These are phyloP conservation scores for Ferdinandea cuprea DNA, from an alignment of 2,888 invertebrate genomes.

Conservation along the genomic window DNA sequence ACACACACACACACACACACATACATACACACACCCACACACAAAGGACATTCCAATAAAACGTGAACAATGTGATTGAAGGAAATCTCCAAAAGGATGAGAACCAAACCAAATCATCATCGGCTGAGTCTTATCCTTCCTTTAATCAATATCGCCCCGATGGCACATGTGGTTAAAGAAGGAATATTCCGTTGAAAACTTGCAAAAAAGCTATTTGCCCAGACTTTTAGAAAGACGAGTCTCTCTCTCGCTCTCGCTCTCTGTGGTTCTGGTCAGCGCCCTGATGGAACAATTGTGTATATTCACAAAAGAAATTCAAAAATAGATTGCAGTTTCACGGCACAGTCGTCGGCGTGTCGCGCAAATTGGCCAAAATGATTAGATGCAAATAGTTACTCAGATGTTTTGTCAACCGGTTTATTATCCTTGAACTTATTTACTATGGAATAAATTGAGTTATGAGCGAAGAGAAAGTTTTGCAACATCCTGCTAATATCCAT, in stretches of 20 bases:
- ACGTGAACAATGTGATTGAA: slow-evolving; percentile 49
- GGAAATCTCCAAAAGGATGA: slow-evolving; percentile 52
- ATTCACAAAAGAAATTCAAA: slow-evolving; percentile 13
- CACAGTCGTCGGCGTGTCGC: neutral
- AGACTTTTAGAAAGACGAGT: no score
- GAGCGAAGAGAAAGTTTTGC: slow-evolving; percentile 6
- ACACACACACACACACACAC: no score
- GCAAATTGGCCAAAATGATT: slow-evolving; percentile 37
- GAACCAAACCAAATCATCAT: slow-evolving; percentile 59
- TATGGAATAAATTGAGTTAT: slow-evolving; percentile 45
- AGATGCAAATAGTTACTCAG: slow-evolving; percentile 50
- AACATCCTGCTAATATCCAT: slow-evolving; percentile 61
- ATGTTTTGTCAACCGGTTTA: slow-evolving; percentile 5
- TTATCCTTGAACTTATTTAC: slow-evolving; percentile 46
- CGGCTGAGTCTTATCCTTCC: slow-evolving; percentile 44
- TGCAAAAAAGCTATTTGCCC: slow-evolving; percentile 13
- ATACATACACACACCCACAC: no score
- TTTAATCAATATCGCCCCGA: slow-evolving; percentile 66
- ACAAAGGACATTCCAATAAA: slow-evolving; percentile 62
- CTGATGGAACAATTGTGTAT: slow-evolving; percentile 11
- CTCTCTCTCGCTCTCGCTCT: no score
- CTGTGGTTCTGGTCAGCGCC: slow-evolving; percentile 3
- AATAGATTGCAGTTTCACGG: slow-evolving; percentile 5
- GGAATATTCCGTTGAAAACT: slow-evolving; percentile 38
- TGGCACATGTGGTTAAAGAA: slow-evolving; percentile 66